Evolutionary conservation across 2,113 vertebrate genomes (phyloP).

Genomic region (Zootoca vivipara): DNA sequence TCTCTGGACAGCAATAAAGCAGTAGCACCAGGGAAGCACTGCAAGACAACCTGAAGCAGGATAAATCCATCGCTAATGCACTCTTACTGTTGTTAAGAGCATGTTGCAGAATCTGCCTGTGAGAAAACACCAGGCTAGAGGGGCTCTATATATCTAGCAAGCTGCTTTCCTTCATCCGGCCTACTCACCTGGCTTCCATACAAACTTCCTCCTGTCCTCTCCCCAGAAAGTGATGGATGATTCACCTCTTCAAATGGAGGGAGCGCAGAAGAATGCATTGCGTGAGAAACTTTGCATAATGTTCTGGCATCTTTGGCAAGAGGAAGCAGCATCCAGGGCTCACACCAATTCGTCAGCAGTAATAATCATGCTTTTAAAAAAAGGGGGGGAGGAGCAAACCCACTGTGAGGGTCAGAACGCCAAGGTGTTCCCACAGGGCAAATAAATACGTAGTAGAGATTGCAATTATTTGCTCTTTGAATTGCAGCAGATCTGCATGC

Average conservation of each 20-base stretch:
- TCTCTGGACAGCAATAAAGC: no score
- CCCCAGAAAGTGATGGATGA: neutral
- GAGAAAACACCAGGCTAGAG: no score
- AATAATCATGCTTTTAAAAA: no score
- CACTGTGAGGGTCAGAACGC: neutral
- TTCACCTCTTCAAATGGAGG: neutral
- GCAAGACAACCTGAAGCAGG: no score
- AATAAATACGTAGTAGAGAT: neutral
- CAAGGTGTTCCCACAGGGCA: neutral
- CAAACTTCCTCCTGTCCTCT: neutral
- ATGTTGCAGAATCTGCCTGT: no score
- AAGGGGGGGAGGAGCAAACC: neutral
- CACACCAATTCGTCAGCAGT: neutral
- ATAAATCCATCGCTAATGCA: no score
- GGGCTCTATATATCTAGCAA: no score
- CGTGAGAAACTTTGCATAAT: neutral
- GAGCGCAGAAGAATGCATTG: accelerated
- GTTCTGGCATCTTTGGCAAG: neutral
- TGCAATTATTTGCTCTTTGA: neutral
- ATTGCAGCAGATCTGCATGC: neutral
- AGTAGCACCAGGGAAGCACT: no score
- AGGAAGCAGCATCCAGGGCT: neutral
- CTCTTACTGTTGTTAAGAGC: no score
- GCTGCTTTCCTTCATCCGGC: accelerated
- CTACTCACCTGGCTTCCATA: neutral